Evolutionary conservation across 1,140 invertebrate species (phyloP).

Genomic region (Ceratoteleas bidentatus): DNA sequence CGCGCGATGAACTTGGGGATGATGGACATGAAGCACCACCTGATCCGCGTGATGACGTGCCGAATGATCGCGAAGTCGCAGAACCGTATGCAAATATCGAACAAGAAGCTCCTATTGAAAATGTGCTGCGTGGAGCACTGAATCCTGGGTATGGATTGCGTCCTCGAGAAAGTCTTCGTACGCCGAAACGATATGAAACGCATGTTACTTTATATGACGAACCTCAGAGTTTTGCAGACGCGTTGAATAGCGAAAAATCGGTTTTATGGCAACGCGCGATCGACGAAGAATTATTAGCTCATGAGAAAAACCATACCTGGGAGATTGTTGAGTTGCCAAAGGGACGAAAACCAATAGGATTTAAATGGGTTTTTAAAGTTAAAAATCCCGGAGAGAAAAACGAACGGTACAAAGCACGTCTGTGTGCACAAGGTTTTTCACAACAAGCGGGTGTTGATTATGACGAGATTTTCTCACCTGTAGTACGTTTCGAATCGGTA

Average conservation of each 20-base stretch:
- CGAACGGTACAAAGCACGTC: conserved; percentile 72
- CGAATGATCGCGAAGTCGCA: too few species aligned
- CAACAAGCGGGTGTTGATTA: conserved; percentile 44
- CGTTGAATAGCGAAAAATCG: conserved; percentile 27
- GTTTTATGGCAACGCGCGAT: conserved; percentile 54
- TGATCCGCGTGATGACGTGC: background rate
- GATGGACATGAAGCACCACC: background rate
- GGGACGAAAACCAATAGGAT: conserved; percentile 68
- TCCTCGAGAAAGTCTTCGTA: background rate
- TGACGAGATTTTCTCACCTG: conserved; percentile 45
- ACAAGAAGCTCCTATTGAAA: too few species aligned
- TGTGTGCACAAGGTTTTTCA: conserved; percentile 41
- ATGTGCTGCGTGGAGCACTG: too few species aligned
- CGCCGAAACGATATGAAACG: conserved; percentile 6
- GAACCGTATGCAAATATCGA: too few species aligned
- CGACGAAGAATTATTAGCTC: conserved; percentile 66
- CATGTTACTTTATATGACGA: conserved; percentile 4
- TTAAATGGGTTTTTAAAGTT: conserved; percentile 74
- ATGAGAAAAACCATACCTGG: conserved; percentile 58
- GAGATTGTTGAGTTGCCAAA: conserved; percentile 25
- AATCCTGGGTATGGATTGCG: background rate
- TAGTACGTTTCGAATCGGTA: conserved; percentile 38
- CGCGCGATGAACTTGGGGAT: background rate
- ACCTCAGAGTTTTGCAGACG: conserved; percentile 50
- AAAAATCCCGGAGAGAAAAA: conserved; percentile 57